These are phyloP conservation scores for Crocallis elinguaria DNA, from an alignment of 2,888 invertebrate genomes.

Conservation along the genomic window DNA sequence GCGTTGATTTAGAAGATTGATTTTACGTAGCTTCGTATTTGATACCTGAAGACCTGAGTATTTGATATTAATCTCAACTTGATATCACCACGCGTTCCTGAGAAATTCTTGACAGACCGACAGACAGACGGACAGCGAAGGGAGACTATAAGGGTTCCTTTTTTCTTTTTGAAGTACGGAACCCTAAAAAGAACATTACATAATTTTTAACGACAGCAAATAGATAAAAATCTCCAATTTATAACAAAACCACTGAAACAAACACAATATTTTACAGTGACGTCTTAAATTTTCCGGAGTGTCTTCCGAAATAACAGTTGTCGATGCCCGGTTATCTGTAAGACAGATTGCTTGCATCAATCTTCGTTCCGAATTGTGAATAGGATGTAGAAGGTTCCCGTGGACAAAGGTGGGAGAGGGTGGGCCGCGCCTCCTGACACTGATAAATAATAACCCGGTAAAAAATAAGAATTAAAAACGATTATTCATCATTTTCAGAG, in stretches of 20 bases:
- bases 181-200: neutral
- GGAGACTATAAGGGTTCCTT: no score
- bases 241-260: neutral
- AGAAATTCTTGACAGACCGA: no score
- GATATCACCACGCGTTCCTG: no score
- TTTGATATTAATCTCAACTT: no score
- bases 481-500: no score
- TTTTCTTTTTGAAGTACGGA: no score
- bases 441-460: neutral
- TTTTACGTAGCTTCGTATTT: no score
- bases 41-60: no score
- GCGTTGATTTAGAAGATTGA: no score
- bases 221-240: neutral
- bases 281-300: conserved; percentile 16
- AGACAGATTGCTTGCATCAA: conserved; percentile 31
- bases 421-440: neutral
- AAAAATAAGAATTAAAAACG: neutral
- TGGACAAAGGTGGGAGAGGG: conserved; percentile 16
- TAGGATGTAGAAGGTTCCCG: neutral
- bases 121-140: no score
- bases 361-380: conserved; percentile 23
- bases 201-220: neutral
- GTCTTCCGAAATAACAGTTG: conserved; percentile 20
- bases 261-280: conserved; percentile 10
- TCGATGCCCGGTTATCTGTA: conserved; percentile 25